Evolutionary conservation across 2,888 invertebrate species (phyloP), one percentile per base, ranked within the genome.

Genomic region (Callyntrura sp.): DNA sequence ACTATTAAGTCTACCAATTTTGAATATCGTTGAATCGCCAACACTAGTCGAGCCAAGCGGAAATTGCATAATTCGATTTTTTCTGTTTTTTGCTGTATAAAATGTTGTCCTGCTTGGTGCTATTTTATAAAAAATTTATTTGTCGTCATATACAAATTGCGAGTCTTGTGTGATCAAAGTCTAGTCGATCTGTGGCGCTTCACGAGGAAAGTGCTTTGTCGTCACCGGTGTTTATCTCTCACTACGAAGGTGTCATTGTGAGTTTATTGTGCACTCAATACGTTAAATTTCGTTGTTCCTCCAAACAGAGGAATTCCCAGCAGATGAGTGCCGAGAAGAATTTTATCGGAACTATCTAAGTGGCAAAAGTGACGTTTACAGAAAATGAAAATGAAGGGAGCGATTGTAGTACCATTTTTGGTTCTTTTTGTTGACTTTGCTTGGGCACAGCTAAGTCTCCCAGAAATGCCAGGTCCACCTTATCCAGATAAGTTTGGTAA

Each of bases 401-500:
- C 35, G 35, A 45, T 78, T 20, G 23, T 55, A 0, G 62, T 76
- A 28, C 68, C 79, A 11, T 17, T 86, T 23, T 17, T 76, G 1
- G 35, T 84, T 43, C 62, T 76, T 51, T 23, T 83, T 55, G 51
- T 84, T 8, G 84, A 68, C 25, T 17, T 55, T 11, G 25, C 78
- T n/a, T 55, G 48, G 55, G 88, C 82, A 20, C 88, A 88, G 28
- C 55, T 88, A 60, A 88, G 65, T 68, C 51, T 88, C 0, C 88
- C 88, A n/a, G 88, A 88, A 12, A 88, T 88, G 88, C 88, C 88
- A 12, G 88, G 88, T 23, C 88, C 88, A 9, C 84, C 88, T 20
- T 88, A 88, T 65, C 88, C 88, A 23, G 88, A 88, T 14, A 43
- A 45, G 9, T 88, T 12, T 14, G 88, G 88, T 4, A 88, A 88